Base-by-base conservation (phyloP, 2,797 vertebrate genomes). In the Sebastes hopkinsi region DNA sequence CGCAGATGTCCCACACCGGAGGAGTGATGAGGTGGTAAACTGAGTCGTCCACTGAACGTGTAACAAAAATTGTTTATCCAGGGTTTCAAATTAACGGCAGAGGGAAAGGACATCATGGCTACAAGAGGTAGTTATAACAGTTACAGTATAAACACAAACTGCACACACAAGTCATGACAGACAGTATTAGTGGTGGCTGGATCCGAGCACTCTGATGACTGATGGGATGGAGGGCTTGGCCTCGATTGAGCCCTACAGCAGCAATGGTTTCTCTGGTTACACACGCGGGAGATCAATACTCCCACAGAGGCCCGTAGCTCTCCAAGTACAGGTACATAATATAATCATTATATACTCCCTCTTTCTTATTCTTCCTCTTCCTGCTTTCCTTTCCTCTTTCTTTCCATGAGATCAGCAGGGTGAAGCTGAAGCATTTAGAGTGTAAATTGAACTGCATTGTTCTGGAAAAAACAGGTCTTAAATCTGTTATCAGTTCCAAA, bases 241-340 rank as follows among this genome's bases (percentile, higher is more conserved):
- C 86, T 91, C 38, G 10, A 71, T 25, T 75, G 82, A 87, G 91
- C 85, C 52, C 82, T 71, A 81, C 85, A 92, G 88, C 81, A 91
- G 81, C 85, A 92, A 83, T 68, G 81, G 87, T 92, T 92, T 95
- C 90, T 94, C 89, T 80, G 66, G 91, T 94, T 94, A 93, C 93
- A 90, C 77, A 87, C 84, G 87, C 67, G 56, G 72, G 76, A 91
- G 92, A 95, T 95, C 92, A 84, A 92, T 95, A 90, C 79, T 77
- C 84, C 88, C 88, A 91, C 91, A 88, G 80, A 86, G 86, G 84
- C 82, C 81, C 67, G 65, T 58, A 88, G 83, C 77, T 85, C 55
- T 79, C 83, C 68, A 83, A 90, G 87, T 82, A 86, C 90, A 92
- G 91, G 90, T 94, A 93, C 81, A 92, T 80, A 86, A 93, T 75